Base-by-base conservation (phyloP, 2,888 invertebrate species). In the Labia minor region DNA sequence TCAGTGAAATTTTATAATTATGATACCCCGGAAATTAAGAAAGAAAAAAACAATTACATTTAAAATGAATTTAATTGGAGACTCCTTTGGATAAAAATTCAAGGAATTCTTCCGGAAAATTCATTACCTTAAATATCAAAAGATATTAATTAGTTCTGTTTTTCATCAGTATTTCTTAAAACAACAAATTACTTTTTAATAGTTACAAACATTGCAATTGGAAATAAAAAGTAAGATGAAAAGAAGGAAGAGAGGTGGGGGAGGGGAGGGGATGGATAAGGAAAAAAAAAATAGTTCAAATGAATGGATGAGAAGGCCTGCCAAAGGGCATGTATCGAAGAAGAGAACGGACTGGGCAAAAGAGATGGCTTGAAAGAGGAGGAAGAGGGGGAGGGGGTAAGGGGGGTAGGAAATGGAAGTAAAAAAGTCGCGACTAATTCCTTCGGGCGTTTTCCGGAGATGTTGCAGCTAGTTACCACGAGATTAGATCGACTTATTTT, bases 341-440 rank as follows among this genome's bases (percentile, higher is more conserved):
- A n/a, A n/a, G n/a, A n/a, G n/a, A n/a, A n/a, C n/a, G n/a, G n/a
- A n/a, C n/a, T n/a, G n/a, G n/a, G n/a, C n/a, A n/a, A n/a, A n/a
- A n/a, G n/a, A n/a, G n/a, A n/a, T n/a, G n/a, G n/a, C n/a, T n/a
- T n/a, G n/a, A n/a, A n/a, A n/a, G n/a, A n/a, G n/a, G n/a, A n/a
- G n/a, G n/a, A n/a, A n/a, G n/a, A n/a, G n/a, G n/a, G n/a, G n/a
- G n/a, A n/a, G n/a, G n/a, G n/a, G n/a, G n/a, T n/a, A 26, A 8
- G 26, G 26, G 49, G 14, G n/a, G 16, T n/a, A 49, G 49, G 14
- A 49, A 49, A 33, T 8, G 11, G 11, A 33, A 33, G 11, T 8
- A 49, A 49, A 49, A 49, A 49, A 49, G 49, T 49, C 49, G 49
- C 49, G 49, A 49, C 49, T 49, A 49, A 49, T 49, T 49, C 49